These are phyloP conservation scores for Antheraea yamamai DNA, from an alignment of 2,888 invertebrate genomes.

Conservation along the genomic window DNA sequence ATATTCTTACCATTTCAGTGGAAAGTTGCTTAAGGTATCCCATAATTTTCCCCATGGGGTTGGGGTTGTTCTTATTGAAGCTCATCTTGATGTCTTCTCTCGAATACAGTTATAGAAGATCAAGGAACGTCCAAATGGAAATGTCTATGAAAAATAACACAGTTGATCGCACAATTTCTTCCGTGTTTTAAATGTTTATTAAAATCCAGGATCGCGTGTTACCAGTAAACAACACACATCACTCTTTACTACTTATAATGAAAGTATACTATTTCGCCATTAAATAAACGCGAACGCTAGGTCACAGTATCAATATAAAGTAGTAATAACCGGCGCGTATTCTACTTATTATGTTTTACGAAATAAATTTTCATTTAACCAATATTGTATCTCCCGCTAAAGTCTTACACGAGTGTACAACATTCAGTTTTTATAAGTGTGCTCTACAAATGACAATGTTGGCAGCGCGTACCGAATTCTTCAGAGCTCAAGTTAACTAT, in stretches of 20 bases:
- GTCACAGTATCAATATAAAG: conserved; percentile 56
- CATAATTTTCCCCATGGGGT: conserved; percentile 78
- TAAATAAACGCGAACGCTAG: conserved; percentile 38
- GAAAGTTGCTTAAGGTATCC: conserved; percentile 77
- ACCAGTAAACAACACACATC: conserved; percentile 60
- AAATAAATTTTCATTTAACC: conserved; percentile 48
- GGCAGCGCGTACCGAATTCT: conserved; percentile 71
- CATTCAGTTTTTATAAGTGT: conserved; percentile 58
- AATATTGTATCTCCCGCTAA: conserved; percentile 62
- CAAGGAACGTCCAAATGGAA: conserved; percentile 75
- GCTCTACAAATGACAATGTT: conserved; percentile 62
- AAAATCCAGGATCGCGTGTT: conserved; percentile 70
- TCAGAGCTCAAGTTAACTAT: conserved; percentile 78
- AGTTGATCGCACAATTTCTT: conserved; percentile 53
- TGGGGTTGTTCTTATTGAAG: conserved; percentile 79
- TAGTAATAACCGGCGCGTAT: conserved; percentile 46
- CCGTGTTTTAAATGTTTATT: conserved; percentile 51
- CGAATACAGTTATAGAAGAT: conserved; percentile 39
- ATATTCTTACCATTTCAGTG: conserved; percentile 74
- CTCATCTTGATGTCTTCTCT: conserved; percentile 70
- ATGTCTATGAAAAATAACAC: conserved; percentile 64
- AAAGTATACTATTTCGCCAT: conserved; percentile 28
- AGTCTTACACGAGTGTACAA: conserved; percentile 61
- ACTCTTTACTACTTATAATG: conserved; percentile 33
- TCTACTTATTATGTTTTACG: conserved; percentile 40